Conservation (phyloP, 2,888 invertebrate species). For the Cataglyphis altisquamis region DNA sequence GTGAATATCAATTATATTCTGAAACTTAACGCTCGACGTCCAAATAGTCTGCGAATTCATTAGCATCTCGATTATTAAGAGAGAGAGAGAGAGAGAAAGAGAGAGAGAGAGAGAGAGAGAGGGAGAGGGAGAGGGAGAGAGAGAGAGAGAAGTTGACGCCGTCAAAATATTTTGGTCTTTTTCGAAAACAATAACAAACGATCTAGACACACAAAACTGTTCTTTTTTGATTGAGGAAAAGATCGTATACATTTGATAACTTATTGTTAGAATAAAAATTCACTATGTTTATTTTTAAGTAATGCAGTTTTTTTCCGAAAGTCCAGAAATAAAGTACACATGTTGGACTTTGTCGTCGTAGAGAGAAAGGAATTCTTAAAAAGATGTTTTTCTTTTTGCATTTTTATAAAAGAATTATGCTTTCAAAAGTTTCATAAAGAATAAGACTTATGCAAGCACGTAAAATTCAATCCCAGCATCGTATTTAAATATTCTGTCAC, state of each 20-base stretch:
- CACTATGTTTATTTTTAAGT: background rate
- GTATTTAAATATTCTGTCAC: background rate
- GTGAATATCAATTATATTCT: constrained; percentile 51
- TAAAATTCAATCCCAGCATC: background rate
- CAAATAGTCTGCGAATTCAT: constrained; percentile 50
- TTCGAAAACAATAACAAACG: background rate
- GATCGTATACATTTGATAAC: background rate
- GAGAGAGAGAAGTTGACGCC: background rate
- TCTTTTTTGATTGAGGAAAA: background rate
- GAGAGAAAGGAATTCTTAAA: background rate
- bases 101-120: background rate
- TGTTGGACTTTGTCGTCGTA: background rate
- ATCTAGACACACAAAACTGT: background rate
- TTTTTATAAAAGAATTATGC: background rate
- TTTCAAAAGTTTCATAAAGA: background rate
- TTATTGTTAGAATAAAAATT: background rate
- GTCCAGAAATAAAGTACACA: background rate
- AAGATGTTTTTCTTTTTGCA: background rate
- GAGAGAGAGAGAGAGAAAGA: too few relatives aligned
- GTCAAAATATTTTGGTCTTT: background rate
- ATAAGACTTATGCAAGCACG: background rate
- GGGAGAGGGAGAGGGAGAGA: too few relatives aligned
- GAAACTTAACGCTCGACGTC: constrained; percentile 28
- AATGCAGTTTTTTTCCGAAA: background rate
- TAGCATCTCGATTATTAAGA: constrained; percentile 36